Evolutionary conservation across 2,888 invertebrate genomes (phyloP).

Genomic region (Orchestes rusci): DNA sequence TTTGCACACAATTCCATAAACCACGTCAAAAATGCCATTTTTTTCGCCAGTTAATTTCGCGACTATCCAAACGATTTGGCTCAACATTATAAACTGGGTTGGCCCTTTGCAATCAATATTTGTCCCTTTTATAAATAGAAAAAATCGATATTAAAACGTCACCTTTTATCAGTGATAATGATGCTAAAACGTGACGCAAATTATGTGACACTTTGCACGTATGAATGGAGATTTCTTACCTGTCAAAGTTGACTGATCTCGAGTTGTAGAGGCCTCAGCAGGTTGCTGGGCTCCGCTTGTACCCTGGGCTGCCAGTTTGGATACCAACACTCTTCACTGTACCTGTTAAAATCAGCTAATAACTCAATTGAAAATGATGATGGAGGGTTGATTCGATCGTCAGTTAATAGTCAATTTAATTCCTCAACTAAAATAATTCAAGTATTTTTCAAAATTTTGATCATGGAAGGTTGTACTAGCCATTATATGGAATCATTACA

Average conservation of each 20-base stretch:
- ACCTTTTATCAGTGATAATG: conserved; percentile 3
- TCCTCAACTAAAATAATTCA: not conserved
- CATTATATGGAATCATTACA: no score
- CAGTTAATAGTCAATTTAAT: not conserved
- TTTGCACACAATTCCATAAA: no score
- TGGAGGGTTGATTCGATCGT: not conserved
- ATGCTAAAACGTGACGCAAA: conserved; percentile 2
- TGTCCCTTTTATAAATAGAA: no score
- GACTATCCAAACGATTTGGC: no score
- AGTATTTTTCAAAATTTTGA: not conserved
- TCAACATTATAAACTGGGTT: no score
- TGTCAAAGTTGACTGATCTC: conserved; percentile 62
- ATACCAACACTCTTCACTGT: conserved; percentile 39
- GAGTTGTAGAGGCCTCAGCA: conserved; percentile 39
- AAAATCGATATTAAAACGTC: no score
- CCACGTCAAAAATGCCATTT: no score
- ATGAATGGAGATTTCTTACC: conserved; percentile 47
- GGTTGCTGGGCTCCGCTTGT: conserved; percentile 61
- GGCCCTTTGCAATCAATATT: no score
- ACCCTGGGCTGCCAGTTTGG: conserved; percentile 77
- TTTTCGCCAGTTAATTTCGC: no score
- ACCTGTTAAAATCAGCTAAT: no score
- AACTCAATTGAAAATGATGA: no score
- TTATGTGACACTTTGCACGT: conserved; percentile 15
- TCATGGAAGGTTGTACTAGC: no score